phyloP scores from a whole-genome alignment of 2,113 vertebrate genomes.

The Physeter macrocephalus region DNA sequence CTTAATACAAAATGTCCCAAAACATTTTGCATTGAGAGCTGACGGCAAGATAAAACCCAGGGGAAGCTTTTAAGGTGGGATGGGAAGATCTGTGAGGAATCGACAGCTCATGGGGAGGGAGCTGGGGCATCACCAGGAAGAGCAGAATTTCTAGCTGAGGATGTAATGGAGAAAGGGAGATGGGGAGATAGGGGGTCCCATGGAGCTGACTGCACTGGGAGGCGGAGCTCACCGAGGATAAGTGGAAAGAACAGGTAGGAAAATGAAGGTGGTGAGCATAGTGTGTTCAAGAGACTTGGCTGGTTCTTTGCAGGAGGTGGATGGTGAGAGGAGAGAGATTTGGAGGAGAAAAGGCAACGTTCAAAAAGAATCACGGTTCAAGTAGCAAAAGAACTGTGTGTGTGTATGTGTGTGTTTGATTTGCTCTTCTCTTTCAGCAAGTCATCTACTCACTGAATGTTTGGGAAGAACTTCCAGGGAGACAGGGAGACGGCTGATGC shows the following conservation, averaged over 20 bases:
- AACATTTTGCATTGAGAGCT: slow-evolving; percentile 53
- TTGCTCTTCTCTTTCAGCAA: slow-evolving; percentile 31
- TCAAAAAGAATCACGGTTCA: neutral
- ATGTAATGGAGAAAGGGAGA: slow-evolving; percentile 23
- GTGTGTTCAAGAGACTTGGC: neutral
- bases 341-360: neutral
- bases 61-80: slow-evolving; percentile 57
- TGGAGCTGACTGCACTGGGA: neutral
- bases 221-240: neutral
- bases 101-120: slow-evolving; percentile 42
- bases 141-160: slow-evolving; percentile 40
- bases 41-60: slow-evolving; percentile 32
- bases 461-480: neutral
- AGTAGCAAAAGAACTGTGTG: neutral
- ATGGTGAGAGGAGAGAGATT: neutral
- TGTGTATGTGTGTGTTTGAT: neutral
- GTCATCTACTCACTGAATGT: slow-evolving; percentile 14
- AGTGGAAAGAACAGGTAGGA: slow-evolving; percentile 4
- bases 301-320: neutral
- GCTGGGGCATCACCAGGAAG: neutral
- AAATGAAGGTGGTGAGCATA: neutral
- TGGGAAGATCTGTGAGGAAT: slow-evolving; percentile 52
- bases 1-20: slow-evolving; percentile 49
- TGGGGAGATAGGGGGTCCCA: neutral
- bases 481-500: neutral